Evolutionary conservation across 2,888 invertebrate genomes (phyloP), one percentile per base, ranked within the genome.

Genomic region (Andricus quercusramuli): DNA sequence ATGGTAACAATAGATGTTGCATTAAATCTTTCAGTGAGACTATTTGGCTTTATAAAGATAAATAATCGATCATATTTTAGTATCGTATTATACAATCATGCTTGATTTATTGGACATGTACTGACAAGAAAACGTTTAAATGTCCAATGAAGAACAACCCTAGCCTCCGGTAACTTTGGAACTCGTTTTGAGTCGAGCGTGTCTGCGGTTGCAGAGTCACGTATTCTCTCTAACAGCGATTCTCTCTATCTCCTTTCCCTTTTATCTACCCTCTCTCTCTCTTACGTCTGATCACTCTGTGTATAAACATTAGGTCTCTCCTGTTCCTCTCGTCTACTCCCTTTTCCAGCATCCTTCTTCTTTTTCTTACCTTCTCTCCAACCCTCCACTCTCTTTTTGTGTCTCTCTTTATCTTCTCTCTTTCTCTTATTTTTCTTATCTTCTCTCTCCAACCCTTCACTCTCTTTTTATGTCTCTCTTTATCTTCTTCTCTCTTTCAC

Each of bases 141-240:
- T 74, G 56, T 56, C 74, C 47, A 29, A 17, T 22, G 41, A 41
- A 37, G 22, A 22, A 15, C 51, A 77, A 80, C 47, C 41, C 62
- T 47, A 68, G 81, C 59, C 79, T 78, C 78, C 78, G 29, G 64
- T 41, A 47, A 15, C 44, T 25, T 41, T 84, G 88, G 84, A 86
- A 86, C 87, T 89, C 85, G 86, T 86, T 83, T 81, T 70, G 86
- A 86, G 85, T 83, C 84, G 86, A 87, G 88, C 85, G 85, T 86
- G 86, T 86, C 85, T 86, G 85, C 85, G 87, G 89, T 88, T 88
- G 85, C 86, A 85, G 82, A 88, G 88, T 89, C 90, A 88, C 89
- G 89, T 90, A 86, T 84, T 86, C 78, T 80, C 83, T 82, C 79
- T 77, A 76, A 70, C 65, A 67, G 51, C 64, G 77, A 79, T 82